Percentiles rank a stretch among this genome's conserved stretches.
Evolutionary conservation across 2,113 vertebrate genomes (phyloP).

Genomic region (Chloropsis cyanopogon): DNA sequence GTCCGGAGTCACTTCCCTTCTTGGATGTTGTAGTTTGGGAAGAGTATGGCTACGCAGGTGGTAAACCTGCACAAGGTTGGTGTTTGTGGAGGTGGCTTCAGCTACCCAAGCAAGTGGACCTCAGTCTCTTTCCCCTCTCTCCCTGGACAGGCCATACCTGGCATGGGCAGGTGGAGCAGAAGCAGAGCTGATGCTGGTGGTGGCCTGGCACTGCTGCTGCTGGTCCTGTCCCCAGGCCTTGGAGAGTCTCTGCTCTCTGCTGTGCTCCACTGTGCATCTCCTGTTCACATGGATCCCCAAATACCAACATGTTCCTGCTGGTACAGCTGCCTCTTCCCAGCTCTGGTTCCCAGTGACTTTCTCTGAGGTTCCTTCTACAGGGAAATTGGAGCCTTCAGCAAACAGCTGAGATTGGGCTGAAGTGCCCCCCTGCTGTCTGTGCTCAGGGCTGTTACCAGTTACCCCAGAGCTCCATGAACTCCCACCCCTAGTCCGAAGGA

Average conservation of each 20-base stretch:
- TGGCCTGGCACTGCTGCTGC: background rate
- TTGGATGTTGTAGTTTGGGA: background rate
- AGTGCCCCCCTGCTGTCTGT: rapidly evolving
- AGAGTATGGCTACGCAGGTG: background rate
- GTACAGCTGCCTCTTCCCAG: background rate
- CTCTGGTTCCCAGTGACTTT: background rate
- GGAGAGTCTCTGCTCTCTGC: background rate
- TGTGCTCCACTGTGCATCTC: background rate
- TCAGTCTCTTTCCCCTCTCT: background rate
- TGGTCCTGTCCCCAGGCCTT: background rate
- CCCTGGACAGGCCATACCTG: rapidly evolving
- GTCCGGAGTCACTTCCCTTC: rapidly evolving
- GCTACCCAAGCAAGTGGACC: rapidly evolving
- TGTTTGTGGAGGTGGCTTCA: background rate
- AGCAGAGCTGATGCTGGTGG: background rate
- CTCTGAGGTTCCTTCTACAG: background rate
- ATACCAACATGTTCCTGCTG: background rate
- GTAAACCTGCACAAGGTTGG: background rate
- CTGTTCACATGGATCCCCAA: rapidly evolving
- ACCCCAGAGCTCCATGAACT: background rate
- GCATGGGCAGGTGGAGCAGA: background rate
- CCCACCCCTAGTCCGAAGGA: background rate
- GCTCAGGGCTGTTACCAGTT: background rate
- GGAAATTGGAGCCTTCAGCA: background rate
- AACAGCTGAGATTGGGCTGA: background rate